Base-by-base conservation (phyloP, 2,113 vertebrate genomes). In the Poicephalus meyeri region DNA sequence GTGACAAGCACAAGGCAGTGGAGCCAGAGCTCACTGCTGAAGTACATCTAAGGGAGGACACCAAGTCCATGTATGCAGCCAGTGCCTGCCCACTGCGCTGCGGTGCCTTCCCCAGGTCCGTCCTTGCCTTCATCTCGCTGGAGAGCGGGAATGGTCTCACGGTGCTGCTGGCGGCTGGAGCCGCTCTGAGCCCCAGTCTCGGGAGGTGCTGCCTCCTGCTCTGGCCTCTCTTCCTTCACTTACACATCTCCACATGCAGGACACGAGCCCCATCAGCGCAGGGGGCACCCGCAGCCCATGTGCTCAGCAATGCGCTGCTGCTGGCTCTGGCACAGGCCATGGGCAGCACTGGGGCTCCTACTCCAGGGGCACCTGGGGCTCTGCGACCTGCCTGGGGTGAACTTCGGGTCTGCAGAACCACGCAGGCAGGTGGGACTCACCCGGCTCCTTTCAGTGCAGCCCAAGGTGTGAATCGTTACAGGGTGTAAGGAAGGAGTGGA, bases 101-200 rank as follows among this genome's bases (percentile, higher is more conserved):
- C 1, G 0, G 11, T 23, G 33, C 47, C 18, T 37, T 20, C 24
- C 39, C 47, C 0, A 0, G n/a, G 3, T 14, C 68, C 16, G 3
- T 14, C 68, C 16, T 24, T n/a, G 46, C 3, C 2, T 2, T 23
- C 5, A 0, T 42, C 61, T 7, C 17, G 0, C 19, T 1, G 3
- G 8, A 47, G 9, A 1, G 5, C 3, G 49, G 64, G 76, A 23
- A 3, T 29, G 39, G 5, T 10, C 42, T 19, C n/a, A 2, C 0
- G 5, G 29, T 8, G 39, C 17, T 69, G 41, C 35, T 90, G 86
- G 35, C 41, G n/a, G 61, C 66, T 23, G 15, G 3, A 8, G 1
- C 44, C 26, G 39, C 72, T 53, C 70, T 10, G 24, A 29, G 2
- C 49, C 28, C 21, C 0, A 2, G 11, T 13, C 56, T 37, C 4